A percentile compares a stretch with the other conserved stretches of the same genome.
These are phyloP conservation scores for Sorex araneus DNA, from an alignment of 2,113 vertebrate species.

Conservation along the genomic window DNA sequence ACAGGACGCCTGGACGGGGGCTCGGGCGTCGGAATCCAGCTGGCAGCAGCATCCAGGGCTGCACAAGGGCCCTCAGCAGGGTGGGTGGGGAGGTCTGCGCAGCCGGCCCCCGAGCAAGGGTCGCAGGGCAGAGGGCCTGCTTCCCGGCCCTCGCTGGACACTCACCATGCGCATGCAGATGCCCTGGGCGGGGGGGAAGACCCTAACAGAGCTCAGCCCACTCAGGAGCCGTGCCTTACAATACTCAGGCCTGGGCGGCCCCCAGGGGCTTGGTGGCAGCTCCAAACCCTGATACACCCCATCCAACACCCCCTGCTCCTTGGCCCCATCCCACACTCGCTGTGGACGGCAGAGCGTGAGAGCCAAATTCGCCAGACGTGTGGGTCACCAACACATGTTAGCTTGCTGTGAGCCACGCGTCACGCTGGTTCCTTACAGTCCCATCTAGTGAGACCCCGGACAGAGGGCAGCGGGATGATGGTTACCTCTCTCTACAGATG, in stretches of 20 bases:
- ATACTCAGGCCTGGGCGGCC: not conserved
- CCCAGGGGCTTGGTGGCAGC: not conserved
- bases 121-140: not conserved
- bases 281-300: not conserved
- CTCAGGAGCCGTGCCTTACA: not conserved
- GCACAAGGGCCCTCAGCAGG: not conserved
- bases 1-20: not conserved
- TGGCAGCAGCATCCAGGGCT: not conserved
- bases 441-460: not conserved
- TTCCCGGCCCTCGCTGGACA: fast-evolving
- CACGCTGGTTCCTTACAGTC: not conserved
- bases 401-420: fast-evolving
- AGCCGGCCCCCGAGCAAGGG: too few relatives aligned
- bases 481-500: not conserved
- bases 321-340: not conserved
- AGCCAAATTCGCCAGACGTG: not conserved
- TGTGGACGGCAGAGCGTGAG: too few relatives aligned
- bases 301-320: not conserved
- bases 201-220: too few relatives aligned
- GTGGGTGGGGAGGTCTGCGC: fast-evolving
- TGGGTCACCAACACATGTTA: too few relatives aligned
- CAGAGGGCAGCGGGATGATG: fast-evolving
- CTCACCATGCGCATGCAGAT: not conserved
- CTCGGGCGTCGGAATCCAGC: not conserved
- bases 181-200: not conserved